Percentiles rank a stretch among this genome's conserved stretches.
phyloP scores from a whole-genome alignment of 2,888 invertebrate species.

The Heliconius charithonia region DNA sequence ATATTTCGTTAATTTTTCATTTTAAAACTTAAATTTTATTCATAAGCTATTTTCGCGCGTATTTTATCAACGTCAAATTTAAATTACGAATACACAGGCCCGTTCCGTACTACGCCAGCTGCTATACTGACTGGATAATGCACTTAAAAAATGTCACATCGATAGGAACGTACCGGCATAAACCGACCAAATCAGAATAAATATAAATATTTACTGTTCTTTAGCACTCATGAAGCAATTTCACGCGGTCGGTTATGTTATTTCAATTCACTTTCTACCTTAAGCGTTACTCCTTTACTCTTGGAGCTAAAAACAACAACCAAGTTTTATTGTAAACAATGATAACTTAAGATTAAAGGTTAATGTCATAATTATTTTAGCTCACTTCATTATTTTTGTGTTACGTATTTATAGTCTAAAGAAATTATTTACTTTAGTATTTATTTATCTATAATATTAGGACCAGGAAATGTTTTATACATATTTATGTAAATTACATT shows the following conservation, averaged over 20 bases:
- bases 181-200: conserved; percentile 71
- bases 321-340: conserved; percentile 40
- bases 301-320: conserved; percentile 53
- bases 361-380: conserved; percentile 33
- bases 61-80: conserved; percentile 45
- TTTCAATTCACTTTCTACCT: conserved; percentile 71
- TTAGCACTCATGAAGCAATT: conserved; percentile 54
- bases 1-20: neutral
- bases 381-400: neutral
- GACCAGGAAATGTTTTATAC: neutral
- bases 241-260: conserved; percentile 59
- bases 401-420: neutral
- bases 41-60: conserved; percentile 42
- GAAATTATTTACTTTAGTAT: neutral
- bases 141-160: conserved; percentile 54
- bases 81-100: conserved; percentile 49
- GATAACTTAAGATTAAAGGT: conserved; percentile 49
- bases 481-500: neutral
- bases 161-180: conserved; percentile 73
- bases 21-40: neutral
- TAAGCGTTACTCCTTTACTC: conserved; percentile 56
- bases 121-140: conserved; percentile 63
- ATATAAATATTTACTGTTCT: conserved; percentile 59
- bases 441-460: neutral
- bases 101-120: conserved; percentile 52